Evolutionary conservation across 2,888 invertebrate species (phyloP).

Genomic region (Eulithis prunata): DNA sequence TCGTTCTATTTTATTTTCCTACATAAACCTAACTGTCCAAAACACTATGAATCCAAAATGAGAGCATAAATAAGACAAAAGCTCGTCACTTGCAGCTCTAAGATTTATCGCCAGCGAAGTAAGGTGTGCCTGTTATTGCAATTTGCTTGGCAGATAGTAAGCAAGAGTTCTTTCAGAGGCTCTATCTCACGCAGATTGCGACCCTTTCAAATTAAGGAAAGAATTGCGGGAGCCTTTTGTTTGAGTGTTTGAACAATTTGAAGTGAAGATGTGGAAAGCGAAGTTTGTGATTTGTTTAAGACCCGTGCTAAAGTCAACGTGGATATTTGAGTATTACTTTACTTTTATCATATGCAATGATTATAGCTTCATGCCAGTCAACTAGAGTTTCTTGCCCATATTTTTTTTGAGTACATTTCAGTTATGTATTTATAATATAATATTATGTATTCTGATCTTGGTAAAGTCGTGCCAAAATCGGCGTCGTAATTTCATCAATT

Average conservation of each 20-base stretch:
- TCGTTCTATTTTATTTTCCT: background rate
- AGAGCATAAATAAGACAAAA: background rate
- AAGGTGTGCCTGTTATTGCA: slow-evolving; percentile 73
- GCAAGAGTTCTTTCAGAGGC: slow-evolving; percentile 44
- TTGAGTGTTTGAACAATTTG: slow-evolving; percentile 33
- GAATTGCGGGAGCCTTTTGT: slow-evolving; percentile 35
- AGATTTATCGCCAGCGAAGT: slow-evolving; percentile 68
- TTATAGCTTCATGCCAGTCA: no score
- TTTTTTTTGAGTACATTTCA: no score
- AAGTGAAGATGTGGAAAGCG: slow-evolving; percentile 26
- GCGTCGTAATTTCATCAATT: no score
- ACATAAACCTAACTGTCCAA: background rate
- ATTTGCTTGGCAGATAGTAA: slow-evolving; percentile 71
- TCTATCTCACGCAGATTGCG: slow-evolving; percentile 53
- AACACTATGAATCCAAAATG: background rate
- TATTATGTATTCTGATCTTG: no score
- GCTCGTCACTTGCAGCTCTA: slow-evolving; percentile 31
- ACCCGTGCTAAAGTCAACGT: background rate
- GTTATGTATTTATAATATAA: no score
- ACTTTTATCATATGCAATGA: no score
- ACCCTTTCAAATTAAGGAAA: slow-evolving; percentile 47
- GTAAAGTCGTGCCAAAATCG: no score
- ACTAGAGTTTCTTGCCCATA: no score
- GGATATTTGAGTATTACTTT: background rate
- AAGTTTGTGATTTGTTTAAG: slow-evolving; percentile 20